phyloP scores from a whole-genome alignment of 2,888 invertebrate genomes.

The Fragum sueziense region DNA sequence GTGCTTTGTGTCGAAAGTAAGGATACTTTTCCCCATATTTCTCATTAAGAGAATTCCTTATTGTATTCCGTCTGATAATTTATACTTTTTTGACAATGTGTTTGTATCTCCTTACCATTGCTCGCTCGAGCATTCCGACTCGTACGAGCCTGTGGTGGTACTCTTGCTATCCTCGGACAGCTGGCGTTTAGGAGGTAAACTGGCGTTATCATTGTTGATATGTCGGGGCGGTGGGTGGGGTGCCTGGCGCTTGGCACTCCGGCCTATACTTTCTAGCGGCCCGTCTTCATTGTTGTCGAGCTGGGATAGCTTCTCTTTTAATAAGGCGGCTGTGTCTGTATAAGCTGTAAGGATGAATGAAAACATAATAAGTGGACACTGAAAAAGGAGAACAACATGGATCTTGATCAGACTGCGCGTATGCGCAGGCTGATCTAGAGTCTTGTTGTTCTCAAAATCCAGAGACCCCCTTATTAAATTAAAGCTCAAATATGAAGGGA shows the following conservation, averaged over 20 bases:
- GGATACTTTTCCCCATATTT: too few relatives aligned
- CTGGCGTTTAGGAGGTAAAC: conserved; percentile 59
- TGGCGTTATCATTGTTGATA: conserved; percentile 35
- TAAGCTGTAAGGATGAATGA: conserved; percentile 32
- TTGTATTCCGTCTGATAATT: too few relatives aligned
- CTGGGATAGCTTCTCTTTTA: conserved; percentile 57
- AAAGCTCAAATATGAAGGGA: too few relatives aligned
- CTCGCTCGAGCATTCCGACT: conserved; percentile 51
- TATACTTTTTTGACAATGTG: too few relatives aligned
- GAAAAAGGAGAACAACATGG: too few relatives aligned
- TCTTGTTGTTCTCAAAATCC: too few relatives aligned
- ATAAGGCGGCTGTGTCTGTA: conserved; percentile 53
- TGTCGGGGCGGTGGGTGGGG: conserved; percentile 37
- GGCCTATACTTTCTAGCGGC: conserved; percentile 45
- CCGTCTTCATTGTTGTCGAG: conserved; percentile 50
- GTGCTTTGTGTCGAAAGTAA: too few relatives aligned
- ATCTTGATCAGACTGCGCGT: too few relatives aligned
- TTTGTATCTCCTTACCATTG: conserved; percentile 61
- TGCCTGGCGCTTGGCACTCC: conserved; percentile 31
- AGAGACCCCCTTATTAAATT: too few relatives aligned
- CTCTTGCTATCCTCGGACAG: conserved; percentile 64
- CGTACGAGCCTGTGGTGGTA: conserved; percentile 58
- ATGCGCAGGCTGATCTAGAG: too few relatives aligned
- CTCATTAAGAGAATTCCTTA: too few relatives aligned
- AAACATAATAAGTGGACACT: too few relatives aligned